phyloP scores from a whole-genome alignment of 2,797 vertebrate species.

The Cetoscarus ocellatus region DNA sequence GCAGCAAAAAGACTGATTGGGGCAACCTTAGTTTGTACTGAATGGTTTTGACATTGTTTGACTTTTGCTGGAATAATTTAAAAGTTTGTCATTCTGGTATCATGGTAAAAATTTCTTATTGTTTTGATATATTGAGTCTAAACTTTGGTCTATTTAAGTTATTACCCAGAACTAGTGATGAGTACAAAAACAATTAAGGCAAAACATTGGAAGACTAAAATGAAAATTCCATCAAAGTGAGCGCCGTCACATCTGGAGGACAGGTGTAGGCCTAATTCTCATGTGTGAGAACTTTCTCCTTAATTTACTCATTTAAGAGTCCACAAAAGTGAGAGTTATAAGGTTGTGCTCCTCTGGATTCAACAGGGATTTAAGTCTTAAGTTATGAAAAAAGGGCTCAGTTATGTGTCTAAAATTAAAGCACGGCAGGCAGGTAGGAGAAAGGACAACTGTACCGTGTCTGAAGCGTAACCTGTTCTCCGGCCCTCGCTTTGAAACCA shows the following conservation, averaged over 20 bases:
- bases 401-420: slow-evolving; percentile 58
- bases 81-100: too few relatives aligned
- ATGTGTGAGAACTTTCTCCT: slow-evolving; percentile 63
- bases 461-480: slow-evolving; percentile 80
- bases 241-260: slow-evolving; percentile 76
- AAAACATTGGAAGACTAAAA: slow-evolving; percentile 50
- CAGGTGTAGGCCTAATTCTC: slow-evolving; percentile 72
- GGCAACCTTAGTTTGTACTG: too few relatives aligned
- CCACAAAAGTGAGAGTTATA: slow-evolving; percentile 56
- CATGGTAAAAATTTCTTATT: too few relatives aligned
- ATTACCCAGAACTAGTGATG: background rate
- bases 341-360: slow-evolving; percentile 42
- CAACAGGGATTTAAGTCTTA: slow-evolving; percentile 25
- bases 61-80: too few relatives aligned
- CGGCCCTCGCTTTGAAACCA: slow-evolving; percentile 80
- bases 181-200: slow-evolving; percentile 54
- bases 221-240: slow-evolving; percentile 62
- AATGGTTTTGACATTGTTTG: too few relatives aligned
- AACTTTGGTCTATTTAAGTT: too few relatives aligned
- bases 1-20: too few relatives aligned
- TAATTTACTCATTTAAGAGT: slow-evolving; percentile 67
- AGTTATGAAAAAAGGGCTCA: slow-evolving; percentile 18
- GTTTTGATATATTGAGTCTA: too few relatives aligned
- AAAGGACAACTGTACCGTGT: slow-evolving; percentile 75
- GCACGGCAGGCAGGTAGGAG: slow-evolving; percentile 53